Evolutionary conservation across 1,140 invertebrate genomes (phyloP), one percentile per base, ranked within the genome.

Genomic region (Drosophila pruinosa): DNA sequence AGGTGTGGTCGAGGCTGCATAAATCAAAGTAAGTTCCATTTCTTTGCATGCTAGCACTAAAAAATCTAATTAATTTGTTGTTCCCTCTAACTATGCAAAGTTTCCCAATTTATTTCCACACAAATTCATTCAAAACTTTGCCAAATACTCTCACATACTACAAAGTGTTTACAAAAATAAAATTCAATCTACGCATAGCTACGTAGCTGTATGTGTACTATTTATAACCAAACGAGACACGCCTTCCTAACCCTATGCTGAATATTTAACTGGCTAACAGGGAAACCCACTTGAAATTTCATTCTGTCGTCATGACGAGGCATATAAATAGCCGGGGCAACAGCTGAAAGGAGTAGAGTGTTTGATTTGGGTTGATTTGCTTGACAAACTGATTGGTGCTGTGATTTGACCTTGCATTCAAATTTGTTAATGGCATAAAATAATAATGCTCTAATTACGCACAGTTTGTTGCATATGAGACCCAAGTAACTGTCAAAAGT

Each of bases 1-100:
- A 86, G 47, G 58, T 65, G 50, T 81, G 70, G 58, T 83, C 73
- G 31, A 67, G 82, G 74, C 65, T 86, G 71, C 82, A 88, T 63
- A 86, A 86, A 86, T 86, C 82, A 68, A 86, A 81, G 81, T 86
- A 70, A 86, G 81, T 86, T 72, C 3, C 48, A 53, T 34, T 53
- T 39, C 8, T 26, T 34, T 31, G n/a, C 6, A 3, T 8, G 15
- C 26, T 34, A 19, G 2, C 52, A 64, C 3, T 12, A 4, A 48
- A 48, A 50, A 24, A 34, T 74, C 21, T 50, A 78, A 78, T 69
- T 56, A 58, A 78, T 74, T 78, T 31, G 28, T 31, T 7, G 7
- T 31, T 7, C 28, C 8, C 6, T 19, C 24, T 31, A 12, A 6
- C 39, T 43, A 21, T 41, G 12, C n/a, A 50, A 69, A 78, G 75